A percentile compares a stretch with the other conserved stretches of the same genome.
These are phyloP conservation scores for Drymonia ruficornis DNA, from an alignment of 2,888 invertebrate genomes.

Conservation along the genomic window DNA sequence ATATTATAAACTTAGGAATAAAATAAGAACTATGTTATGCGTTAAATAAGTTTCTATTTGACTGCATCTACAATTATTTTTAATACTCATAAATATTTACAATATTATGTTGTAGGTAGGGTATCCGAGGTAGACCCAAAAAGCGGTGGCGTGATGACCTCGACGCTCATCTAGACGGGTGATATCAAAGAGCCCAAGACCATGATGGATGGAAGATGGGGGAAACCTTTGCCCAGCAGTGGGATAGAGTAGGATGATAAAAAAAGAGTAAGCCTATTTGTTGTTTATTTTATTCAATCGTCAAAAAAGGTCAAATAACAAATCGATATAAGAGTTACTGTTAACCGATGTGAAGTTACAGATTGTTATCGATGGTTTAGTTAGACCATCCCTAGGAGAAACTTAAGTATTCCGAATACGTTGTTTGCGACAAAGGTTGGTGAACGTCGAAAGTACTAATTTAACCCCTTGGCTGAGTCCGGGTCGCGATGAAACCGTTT, in stretches of 20 bases:
- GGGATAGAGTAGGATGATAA: background rate
- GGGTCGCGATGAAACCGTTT: conserved; percentile 34
- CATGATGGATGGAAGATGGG: too few species aligned
- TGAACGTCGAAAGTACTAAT: conserved; percentile 39
- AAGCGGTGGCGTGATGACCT: too few species aligned
- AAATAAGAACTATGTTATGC: too few species aligned
- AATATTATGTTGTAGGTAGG: background rate
- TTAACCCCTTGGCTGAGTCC: conserved; percentile 30
- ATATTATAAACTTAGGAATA: background rate
- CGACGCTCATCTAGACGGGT: too few species aligned
- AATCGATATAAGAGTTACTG: background rate
- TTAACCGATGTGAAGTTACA: background rate
- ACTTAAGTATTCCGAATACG: conserved; percentile 40
- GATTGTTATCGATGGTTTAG: background rate
- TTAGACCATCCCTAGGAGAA: conserved; percentile 11
- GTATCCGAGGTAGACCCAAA: too few species aligned
- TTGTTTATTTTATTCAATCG: too few species aligned
- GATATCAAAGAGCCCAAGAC: too few species aligned
- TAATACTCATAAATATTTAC: background rate
- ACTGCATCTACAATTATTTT: background rate
- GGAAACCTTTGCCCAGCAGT: too few species aligned
- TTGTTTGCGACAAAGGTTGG: conserved; percentile 34
- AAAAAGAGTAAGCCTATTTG: too few species aligned
- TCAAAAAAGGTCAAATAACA: background rate
- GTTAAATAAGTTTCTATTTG: too few species aligned